Base-by-base conservation (phyloP, 35 echinoderm and acorn worm species). In the Ptychodera flava region DNA sequence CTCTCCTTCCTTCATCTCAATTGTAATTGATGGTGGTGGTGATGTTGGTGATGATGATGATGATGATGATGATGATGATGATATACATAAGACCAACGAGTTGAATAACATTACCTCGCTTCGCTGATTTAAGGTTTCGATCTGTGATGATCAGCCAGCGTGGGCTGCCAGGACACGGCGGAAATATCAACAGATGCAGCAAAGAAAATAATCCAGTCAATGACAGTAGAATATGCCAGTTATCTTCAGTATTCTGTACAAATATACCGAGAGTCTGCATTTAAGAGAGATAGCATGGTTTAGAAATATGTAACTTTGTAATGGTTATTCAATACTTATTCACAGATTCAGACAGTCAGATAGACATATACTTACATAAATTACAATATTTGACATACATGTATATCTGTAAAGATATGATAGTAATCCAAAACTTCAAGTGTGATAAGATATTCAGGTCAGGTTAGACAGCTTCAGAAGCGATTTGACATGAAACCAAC, bases 151-250 rank as follows among this genome's bases (percentile, higher is more conserved):
- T n/a, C 0, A 97, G 79, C 91, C 91, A 97, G 6, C 94, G 76
- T 52, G 94, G 94, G 80, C 94, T 97, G 75, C 93, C 94, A 28
- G 92, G 92, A 30, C 95, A 97, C 30, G 93, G 89, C 0, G 92
- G 91, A 0, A 97, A 37, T 0, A 88, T 16, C n/a, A 91, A 34
- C 1, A 93, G 38, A 37, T 93, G 86, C 31, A 93, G 38, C 10
- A 84, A 36, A 77, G 84, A 81, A 22, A 89, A 87, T n/a, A 85
- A 86, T 15, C 87, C 95, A 0, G 91, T 93, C 27, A 97, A 78
- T 32, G 45, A 64, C 0, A 97, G 85, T 1, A 93, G 84, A 14
- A 93, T 38, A 1, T 91, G 86, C 95, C 95, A 97, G 1, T 75
- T 79, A 22, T 91, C 82, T 15, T 36, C 78, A 29, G 81, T 83